phyloP scores from a whole-genome alignment of 2,888 invertebrate species.

The Fragum whitleyi region DNA sequence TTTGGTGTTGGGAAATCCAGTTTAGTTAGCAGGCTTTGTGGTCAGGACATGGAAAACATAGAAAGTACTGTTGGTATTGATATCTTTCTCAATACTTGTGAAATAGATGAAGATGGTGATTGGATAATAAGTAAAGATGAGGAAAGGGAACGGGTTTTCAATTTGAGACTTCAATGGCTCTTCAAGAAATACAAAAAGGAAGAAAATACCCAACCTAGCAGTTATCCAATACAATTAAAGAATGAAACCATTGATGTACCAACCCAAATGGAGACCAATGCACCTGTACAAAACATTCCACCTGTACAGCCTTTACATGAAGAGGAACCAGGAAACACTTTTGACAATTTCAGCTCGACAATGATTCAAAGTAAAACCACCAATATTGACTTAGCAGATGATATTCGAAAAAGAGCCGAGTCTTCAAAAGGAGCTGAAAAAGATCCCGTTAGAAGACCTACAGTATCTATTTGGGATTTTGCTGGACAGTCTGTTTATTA shows the following conservation, averaged over 20 bases:
- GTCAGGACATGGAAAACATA: background rate
- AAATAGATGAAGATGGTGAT: background rate
- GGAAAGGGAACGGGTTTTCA: background rate
- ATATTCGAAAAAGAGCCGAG: too few relatives aligned
- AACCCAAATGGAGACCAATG: too few relatives aligned
- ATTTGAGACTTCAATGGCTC: background rate
- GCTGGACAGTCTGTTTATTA: slow-evolving; percentile 42
- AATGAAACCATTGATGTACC: too few relatives aligned
- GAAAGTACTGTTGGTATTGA: slow-evolving; percentile 4
- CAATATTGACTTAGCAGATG: too few relatives aligned
- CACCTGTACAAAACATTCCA: too few relatives aligned
- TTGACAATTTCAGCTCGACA: too few relatives aligned
- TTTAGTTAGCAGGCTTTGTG: slow-evolving; percentile 24
- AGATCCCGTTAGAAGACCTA: background rate
- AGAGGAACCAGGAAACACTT: too few relatives aligned
- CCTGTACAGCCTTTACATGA: too few relatives aligned
- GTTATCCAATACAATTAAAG: too few relatives aligned
- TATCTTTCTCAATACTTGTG: background rate
- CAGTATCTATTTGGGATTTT: slow-evolving; percentile 53
- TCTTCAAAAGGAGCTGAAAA: too few relatives aligned
- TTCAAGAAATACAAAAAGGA: background rate
- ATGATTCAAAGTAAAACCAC: too few relatives aligned
- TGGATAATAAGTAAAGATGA: background rate
- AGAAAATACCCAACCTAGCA: too few relatives aligned
- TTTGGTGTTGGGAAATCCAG: slow-evolving; percentile 54